Evolutionary conservation across 2,888 invertebrate species (phyloP), one percentile per base, ranked within the genome.

Genomic region (Spisula subtruncata): DNA sequence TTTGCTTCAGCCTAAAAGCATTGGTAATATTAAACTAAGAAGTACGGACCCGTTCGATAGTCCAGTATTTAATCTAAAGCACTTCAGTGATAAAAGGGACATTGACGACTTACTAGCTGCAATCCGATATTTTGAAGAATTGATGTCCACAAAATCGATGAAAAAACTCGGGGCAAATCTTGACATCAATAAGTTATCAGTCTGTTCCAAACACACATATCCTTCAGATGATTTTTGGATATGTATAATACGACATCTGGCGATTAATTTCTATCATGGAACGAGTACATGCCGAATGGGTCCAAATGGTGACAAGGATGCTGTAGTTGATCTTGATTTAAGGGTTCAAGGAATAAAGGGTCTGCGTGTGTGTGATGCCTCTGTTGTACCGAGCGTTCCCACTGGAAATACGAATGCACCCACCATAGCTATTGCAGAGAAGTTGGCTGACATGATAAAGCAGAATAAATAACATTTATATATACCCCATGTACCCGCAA

Each of bases 281-380:
- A 83, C 83, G 25, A 83, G 83, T 66, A 83, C 83, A 8, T 83
- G 83, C 35, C 56, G 60, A 66, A 83, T 83, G 83, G 83, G 83
- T n/a, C 54, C 66, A 32, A 71, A 83, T 6, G 71, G 46, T 2
- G 83, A 83, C 41, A 29, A 29, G 6, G 25, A 56, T 46, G n/a
- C 66, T 54, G 83, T 83, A 0, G 83, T 83, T 20, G 66, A 83
- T n/a, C n/a, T 71, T 18, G 66, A 83, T 18, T 32, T 83, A n/a
- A n/a, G 35, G 5, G 56, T 83, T 56, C 60, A 60, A 2, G 83
- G 83, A 18, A 84, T 84, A 8, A 66, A 84, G 14, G 83, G 83
- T 0, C 48, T 84, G 48, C 66, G 83, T 71, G 83, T 84, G 10
- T 41, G 41, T n/a, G 83, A 84, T 84, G 83, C 83, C 1, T 84